These are phyloP conservation scores for Gymnocypris eckloni DNA, from an alignment of 2,797 vertebrate genomes.

Conservation along the genomic window DNA sequence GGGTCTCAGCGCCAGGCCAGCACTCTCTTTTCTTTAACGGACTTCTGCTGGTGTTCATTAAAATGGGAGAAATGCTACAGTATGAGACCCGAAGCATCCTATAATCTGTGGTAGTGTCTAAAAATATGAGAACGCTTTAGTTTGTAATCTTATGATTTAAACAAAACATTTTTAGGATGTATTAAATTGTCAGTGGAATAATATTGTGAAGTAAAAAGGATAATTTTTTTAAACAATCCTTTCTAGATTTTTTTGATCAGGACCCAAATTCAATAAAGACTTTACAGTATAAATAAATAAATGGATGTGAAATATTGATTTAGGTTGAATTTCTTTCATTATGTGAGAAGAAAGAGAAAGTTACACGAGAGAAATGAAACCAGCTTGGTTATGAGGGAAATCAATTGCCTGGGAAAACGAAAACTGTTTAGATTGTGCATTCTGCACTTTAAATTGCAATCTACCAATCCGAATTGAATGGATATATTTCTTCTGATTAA, in stretches of 20 bases:
- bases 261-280: neutral
- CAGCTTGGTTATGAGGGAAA: neutral
- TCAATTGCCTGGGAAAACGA: neutral
- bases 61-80: neutral
- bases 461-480: neutral
- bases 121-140: neutral
- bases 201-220: neutral
- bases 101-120: neutral
- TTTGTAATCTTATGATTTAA: neutral
- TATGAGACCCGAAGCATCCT: neutral
- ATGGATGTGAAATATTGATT: conserved; percentile 13
- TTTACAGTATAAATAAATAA: conserved; percentile 13
- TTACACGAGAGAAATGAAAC: neutral
- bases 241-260: neutral
- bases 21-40: neutral
- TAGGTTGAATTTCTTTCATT: neutral
- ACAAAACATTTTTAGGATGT: neutral
- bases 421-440: neutral
- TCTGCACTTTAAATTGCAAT: no score
- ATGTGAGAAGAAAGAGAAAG: conserved; percentile 10
- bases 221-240: neutral
- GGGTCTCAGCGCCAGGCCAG: conserved; percentile 7
- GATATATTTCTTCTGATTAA: neutral
- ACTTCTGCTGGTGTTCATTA: conserved; percentile 21
- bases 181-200: neutral